Evolutionary conservation across 2,113 vertebrate genomes (phyloP).

Genomic region (Myanophis thanlyinensis): DNA sequence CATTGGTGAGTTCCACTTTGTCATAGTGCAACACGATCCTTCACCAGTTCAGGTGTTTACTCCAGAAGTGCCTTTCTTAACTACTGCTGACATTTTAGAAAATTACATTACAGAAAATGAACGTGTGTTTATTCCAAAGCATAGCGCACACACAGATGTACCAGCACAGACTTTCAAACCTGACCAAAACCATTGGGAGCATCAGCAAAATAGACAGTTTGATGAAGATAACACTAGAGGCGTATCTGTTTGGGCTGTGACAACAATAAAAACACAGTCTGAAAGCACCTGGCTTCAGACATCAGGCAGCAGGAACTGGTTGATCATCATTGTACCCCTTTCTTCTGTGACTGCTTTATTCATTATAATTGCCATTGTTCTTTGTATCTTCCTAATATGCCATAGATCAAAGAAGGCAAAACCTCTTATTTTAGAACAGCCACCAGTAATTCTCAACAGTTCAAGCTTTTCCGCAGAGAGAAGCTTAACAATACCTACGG

Average conservation of each 20-base stretch:
- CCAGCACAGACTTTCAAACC: conserved; percentile 61
- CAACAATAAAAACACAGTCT: conserved; percentile 61
- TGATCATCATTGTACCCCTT: conserved; percentile 76
- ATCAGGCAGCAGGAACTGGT: conserved; percentile 62
- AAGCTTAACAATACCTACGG: conserved; percentile 72
- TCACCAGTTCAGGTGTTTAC: conserved; percentile 51
- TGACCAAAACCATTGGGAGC: conserved; percentile 71
- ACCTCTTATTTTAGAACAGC: conserved; percentile 41
- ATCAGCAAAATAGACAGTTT: conserved; percentile 53
- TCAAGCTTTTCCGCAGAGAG: conserved; percentile 62
- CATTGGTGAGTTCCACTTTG: conserved; percentile 76
- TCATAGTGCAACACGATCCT: conserved; percentile 71
- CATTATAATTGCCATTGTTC: conserved; percentile 64
- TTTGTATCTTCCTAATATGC: conserved; percentile 69
- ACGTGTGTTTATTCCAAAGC: conserved; percentile 30
- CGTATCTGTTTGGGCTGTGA: conserved; percentile 47
- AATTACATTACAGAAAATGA: conserved; percentile 43
- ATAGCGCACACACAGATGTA: conserved; percentile 46
- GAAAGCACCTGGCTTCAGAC: conserved; percentile 65
- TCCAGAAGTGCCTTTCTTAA: conserved; percentile 49
- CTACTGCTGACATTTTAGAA: conserved; percentile 40
- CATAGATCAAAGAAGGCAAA: conserved; percentile 73
- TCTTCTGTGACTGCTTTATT: conserved; percentile 71
- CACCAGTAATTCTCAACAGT: conserved; percentile 24
- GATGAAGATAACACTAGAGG: conserved; percentile 59